Base-by-base conservation (phyloP, 2,113 vertebrate species). In the Taxidea taxus region DNA sequence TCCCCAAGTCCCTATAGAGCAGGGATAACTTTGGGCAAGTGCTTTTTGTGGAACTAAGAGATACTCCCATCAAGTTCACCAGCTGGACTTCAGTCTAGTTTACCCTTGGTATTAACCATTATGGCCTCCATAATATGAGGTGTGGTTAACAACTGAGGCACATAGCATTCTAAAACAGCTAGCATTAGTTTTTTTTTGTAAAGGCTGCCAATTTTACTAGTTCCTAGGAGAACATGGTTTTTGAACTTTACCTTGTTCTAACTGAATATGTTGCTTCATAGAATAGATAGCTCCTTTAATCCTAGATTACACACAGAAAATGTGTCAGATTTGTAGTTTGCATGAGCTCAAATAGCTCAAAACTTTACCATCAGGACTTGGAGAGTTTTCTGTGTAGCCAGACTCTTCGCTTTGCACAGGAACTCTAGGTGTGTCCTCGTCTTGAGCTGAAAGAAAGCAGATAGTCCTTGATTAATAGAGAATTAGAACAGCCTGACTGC, bases 321-420 rank as follows among this genome's bases (percentile, higher is more conserved):
- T 62, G 23, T 47, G 8, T 51, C 58, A 58, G 0, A 0, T 51
- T 62, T 47, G 21, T 23, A 2, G 66, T 51, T 42, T 83, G 2
- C 13, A 51, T 51, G 81, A 70, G 39, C n/a, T 87, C 75, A 94
- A 80, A 58, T 0, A 85, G 23, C 15, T 92, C n/a, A 86, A 91
- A 77, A 90, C 77, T 98, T 89, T 98, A 99, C 99, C 98, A 31
- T 99, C 98, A 39, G 97, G 98, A 98, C 95, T 96, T 82, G 98
- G 49, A 95, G 96, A 1, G 0, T 96, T 94, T 96, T 98, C 98
- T 87, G 95, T 88, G 91, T 98, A 95, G 5, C 89, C 90, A 20
- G 95, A 39, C 0, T 49, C 94, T 88, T 98, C 98, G 13, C 75
- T 97, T 98, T 98, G 97, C 95, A 95, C 68, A 70, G 97, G 70